Percentiles rank a stretch among this genome's conserved stretches.
Evolutionary conservation across 30 jellyfish, hydroid and myxozoan genomes (phyloP).

Genomic region (Rhopilema esculentum): DNA sequence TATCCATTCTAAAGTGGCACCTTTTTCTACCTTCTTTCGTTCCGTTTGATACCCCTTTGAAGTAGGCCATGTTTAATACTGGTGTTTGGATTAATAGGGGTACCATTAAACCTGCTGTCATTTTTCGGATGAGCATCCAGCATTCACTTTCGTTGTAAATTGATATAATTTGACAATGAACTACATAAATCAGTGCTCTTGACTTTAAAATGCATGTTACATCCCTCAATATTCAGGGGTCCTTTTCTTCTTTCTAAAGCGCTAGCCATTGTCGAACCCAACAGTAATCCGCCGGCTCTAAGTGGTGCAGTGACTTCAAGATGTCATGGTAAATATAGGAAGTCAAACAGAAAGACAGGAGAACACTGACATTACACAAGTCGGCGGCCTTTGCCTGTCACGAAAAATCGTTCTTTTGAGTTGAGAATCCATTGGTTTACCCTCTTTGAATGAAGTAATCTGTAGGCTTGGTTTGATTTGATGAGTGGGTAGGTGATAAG

Average conservation of each 20-base stretch:
- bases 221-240: background rate
- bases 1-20: too few relatives aligned
- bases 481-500: constrained; percentile 45
- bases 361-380: background rate
- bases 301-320: background rate
- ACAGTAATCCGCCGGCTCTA: background rate
- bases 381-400: constrained; percentile 19
- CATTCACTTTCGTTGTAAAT: too few relatives aligned
- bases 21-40: too few relatives aligned
- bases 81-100: too few relatives aligned
- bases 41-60: too few relatives aligned
- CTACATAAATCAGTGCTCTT: background rate
- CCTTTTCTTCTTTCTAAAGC: background rate
- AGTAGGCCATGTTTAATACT: too few relatives aligned
- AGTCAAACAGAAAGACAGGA: background rate
- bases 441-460: constrained; percentile 44
- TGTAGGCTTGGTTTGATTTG: constrained; percentile 28
- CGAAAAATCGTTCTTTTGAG: constrained; percentile 31
- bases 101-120: too few relatives aligned
- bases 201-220: background rate
- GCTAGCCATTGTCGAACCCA: background rate
- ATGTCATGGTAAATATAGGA: background rate
- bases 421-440: constrained; percentile 24
- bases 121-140: too few relatives aligned
- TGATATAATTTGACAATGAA: background rate